Conservation (phyloP, 1,140 invertebrate species). For the Adelges cooleyi region DNA sequence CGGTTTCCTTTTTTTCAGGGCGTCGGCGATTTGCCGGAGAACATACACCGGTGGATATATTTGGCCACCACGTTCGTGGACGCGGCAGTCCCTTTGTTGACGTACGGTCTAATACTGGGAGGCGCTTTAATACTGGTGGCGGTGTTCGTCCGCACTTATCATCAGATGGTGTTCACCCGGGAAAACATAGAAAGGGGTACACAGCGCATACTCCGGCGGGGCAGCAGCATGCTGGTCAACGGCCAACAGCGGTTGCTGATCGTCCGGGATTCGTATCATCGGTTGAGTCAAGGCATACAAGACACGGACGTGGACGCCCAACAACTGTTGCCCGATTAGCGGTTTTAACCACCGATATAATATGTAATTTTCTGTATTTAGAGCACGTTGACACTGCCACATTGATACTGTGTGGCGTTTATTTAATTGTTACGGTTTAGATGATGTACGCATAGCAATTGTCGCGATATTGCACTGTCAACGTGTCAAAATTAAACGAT, state of each 20-base stretch:
- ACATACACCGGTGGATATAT: slow-evolving; percentile 52
- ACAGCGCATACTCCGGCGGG: slow-evolving; percentile 48
- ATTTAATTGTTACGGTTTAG: no score
- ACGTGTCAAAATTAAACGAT: no score
- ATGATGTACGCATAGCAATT: no score
- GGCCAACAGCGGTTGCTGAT: slow-evolving; percentile 53
- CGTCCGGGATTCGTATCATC: slow-evolving; percentile 47
- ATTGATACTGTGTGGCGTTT: no score
- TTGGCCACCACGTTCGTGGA: slow-evolving; percentile 62
- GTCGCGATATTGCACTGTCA: no score
- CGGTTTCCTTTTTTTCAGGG: slow-evolving; percentile 49
- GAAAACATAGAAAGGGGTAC: slow-evolving; percentile 62
- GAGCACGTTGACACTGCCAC: no score
- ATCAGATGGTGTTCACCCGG: slow-evolving; percentile 57
- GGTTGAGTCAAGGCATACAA: slow-evolving; percentile 38
- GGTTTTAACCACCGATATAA: no score
- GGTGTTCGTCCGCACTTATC: slow-evolving; percentile 58
- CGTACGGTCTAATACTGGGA: slow-evolving; percentile 57
- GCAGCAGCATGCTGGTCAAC: slow-evolving; percentile 56
- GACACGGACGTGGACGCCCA: slow-evolving; percentile 31
- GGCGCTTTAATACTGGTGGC: slow-evolving; percentile 51
- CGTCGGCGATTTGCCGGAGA: slow-evolving; percentile 61
- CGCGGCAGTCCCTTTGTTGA: slow-evolving; percentile 50
- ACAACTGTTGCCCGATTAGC: background rate
- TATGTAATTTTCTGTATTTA: no score